A percentile compares a stretch with the other conserved stretches of the same genome.
Evolutionary conservation across 92 coral and sea anemone species (phyloP).

Genomic region (Meandrina meandrites): DNA sequence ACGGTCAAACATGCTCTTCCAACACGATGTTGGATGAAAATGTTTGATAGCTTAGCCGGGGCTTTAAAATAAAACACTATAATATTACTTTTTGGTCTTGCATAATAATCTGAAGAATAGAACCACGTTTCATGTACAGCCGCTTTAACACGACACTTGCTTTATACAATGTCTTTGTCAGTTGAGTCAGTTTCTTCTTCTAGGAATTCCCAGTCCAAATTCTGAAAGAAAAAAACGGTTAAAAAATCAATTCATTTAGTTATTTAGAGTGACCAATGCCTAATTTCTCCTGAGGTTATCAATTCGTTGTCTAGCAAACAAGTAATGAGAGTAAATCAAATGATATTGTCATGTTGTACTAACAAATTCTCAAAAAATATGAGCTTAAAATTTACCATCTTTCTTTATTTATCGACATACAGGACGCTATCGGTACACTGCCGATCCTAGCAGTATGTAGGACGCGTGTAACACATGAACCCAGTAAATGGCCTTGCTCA

Average conservation of each 20-base stretch:
- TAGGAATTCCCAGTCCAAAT: constrained; percentile 34
- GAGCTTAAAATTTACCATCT: too few relatives aligned
- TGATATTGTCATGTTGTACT: too few relatives aligned
- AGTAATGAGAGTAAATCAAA: neutral
- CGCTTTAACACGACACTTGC: neutral
- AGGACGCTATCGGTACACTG: too few relatives aligned
- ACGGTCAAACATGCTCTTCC: too few relatives aligned
- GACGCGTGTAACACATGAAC: too few relatives aligned
- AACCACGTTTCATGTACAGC: neutral
- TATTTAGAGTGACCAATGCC: neutral
- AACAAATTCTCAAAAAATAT: too few relatives aligned
- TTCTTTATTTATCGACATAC: too few relatives aligned
- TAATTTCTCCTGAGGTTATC: neutral
- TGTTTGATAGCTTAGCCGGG: too few relatives aligned
- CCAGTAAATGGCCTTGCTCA: too few relatives aligned
- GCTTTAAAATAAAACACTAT: too few relatives aligned
- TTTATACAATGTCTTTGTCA: neutral
- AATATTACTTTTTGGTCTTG: neutral
- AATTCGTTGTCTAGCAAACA: neutral
- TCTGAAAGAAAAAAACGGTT: constrained; percentile 2
- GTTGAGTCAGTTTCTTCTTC: constrained; percentile 5
- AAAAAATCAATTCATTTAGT: neutral
- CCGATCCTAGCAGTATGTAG: too few relatives aligned
- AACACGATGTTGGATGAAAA: too few relatives aligned
- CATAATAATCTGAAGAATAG: neutral